Conservation (phyloP, 2,888 invertebrate genomes). For the Mythimna lalbum region DNA sequence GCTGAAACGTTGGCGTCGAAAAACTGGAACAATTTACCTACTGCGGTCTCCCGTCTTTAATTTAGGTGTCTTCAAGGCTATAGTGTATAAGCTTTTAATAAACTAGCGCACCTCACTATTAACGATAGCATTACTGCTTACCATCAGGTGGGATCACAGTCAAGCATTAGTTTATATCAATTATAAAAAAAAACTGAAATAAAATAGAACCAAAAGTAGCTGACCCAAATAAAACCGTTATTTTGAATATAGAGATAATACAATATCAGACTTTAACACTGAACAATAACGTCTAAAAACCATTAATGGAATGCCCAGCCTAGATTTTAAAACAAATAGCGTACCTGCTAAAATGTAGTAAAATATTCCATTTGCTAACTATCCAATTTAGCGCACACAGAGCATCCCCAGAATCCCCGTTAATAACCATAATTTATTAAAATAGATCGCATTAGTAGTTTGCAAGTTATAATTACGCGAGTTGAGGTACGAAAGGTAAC, state of each 20-base stretch:
- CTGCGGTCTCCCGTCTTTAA: too few species aligned
- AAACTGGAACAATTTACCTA: too few species aligned
- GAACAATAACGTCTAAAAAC: neutral
- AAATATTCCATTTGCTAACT: conserved; percentile 36
- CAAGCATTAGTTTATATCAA: too few species aligned
- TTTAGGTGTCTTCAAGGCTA: too few species aligned
- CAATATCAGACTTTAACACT: neutral
- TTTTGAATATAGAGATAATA: neutral
- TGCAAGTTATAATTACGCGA: conserved; percentile 59
- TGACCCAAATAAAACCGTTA: too few species aligned
- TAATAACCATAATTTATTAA: conserved; percentile 56
- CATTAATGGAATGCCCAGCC: neutral
- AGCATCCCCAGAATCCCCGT: conserved; percentile 12
- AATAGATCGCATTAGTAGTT: conserved; percentile 51
- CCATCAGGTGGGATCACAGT: too few species aligned
- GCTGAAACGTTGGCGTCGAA: too few species aligned
- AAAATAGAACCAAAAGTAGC: too few species aligned
- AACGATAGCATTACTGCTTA: too few species aligned
- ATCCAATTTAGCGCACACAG: conserved; percentile 13
- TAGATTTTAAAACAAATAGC: conserved; percentile 2
- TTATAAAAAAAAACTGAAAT: too few species aligned
- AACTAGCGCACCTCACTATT: too few species aligned
- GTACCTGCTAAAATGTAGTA: conserved; percentile 7
- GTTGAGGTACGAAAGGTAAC: conserved; percentile 4
- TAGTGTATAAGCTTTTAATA: too few species aligned